Conservation (phyloP, 2,888 invertebrate genomes). For the Hydroisotoma schaefferi region DNA sequence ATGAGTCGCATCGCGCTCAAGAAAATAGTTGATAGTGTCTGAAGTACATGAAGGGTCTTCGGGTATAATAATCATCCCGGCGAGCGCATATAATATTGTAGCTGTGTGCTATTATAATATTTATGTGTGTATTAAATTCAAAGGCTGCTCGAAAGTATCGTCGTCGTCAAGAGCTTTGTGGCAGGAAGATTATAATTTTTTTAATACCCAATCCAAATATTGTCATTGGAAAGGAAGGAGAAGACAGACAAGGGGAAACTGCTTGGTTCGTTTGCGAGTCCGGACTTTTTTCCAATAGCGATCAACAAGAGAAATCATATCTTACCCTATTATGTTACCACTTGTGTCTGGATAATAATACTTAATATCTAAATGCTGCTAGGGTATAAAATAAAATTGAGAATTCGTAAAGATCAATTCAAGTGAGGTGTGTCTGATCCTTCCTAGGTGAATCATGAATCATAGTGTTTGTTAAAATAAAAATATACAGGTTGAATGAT, state of each 20-base stretch:
- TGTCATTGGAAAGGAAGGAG: conserved; percentile 26
- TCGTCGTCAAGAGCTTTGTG: conserved; percentile 21
- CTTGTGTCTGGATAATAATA: conserved; percentile 1
- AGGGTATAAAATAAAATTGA: neutral
- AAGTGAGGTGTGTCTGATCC: neutral
- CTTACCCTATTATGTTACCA: conserved; percentile 7
- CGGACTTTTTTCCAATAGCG: neutral
- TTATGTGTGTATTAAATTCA: neutral
- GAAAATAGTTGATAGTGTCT: neutral
- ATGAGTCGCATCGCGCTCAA: neutral
- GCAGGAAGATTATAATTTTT: conserved; percentile 34
- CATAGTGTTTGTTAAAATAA: too few species aligned
- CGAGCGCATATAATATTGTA: neutral
- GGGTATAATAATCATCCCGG: neutral
- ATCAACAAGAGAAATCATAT: conserved; percentile 7
- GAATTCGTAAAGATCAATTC: neutral
- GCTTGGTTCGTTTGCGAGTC: neutral
- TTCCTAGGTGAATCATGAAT: too few species aligned
- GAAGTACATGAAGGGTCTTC: too few species aligned
- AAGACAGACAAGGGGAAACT: neutral
- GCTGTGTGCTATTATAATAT: neutral
- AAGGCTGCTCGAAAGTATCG: neutral
- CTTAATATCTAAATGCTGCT: too few species aligned
- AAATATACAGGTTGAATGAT: too few species aligned
- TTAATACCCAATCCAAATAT: conserved; percentile 41